Evolutionary conservation across 2,888 invertebrate species (phyloP), one percentile per base, ranked within the genome.

Genomic region (Drosophila mayaguana): DNA sequence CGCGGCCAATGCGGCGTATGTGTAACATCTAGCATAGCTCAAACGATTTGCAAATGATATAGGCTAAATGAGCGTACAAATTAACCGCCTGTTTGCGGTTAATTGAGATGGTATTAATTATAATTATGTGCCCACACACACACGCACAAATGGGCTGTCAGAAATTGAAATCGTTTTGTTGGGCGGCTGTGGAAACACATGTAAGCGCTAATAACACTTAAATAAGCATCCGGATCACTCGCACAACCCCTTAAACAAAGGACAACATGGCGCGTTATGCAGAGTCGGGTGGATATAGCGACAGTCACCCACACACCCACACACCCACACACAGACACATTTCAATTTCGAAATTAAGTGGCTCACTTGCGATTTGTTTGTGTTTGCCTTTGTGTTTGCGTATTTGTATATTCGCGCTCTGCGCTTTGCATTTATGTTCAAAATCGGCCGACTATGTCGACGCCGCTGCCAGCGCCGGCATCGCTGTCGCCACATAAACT

Each of bases 51-150:
- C 75, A 45, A 81, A 82, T 62, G 64, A 85, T 75, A 63, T 81
- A 67, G 70, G 66, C 73, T 54, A 72, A 80, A 81, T 78, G 79
- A 55, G 64, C 69, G 72, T 72, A 78, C 81, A 81, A 84, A 79
- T 81, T 78, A 89, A 85, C 85, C 90, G 83, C 85, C 75, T 79
- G 82, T 90, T 90, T 83, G 90, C 74, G 90, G 89, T 88, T 90
- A 88, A 87, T 88, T 87, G 83, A 89, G 82, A 83, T 88, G 74
- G 78, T 83, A 88, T 88, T 85, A 87, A 89, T 87, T 87, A 89
- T 81, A 83, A 72, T 74, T 78, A 72, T 70, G 72, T 51, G 25
- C 63, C 50, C 59, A 65, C 32, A 32, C 32, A 32, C 28, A 28
- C 28, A 28, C 32, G 46, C 38, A 75, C 59, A 62, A 55, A 77